phyloP scores from a whole-genome alignment of 2,888 invertebrate genomes.

The Epistrophe grossulariae region DNA sequence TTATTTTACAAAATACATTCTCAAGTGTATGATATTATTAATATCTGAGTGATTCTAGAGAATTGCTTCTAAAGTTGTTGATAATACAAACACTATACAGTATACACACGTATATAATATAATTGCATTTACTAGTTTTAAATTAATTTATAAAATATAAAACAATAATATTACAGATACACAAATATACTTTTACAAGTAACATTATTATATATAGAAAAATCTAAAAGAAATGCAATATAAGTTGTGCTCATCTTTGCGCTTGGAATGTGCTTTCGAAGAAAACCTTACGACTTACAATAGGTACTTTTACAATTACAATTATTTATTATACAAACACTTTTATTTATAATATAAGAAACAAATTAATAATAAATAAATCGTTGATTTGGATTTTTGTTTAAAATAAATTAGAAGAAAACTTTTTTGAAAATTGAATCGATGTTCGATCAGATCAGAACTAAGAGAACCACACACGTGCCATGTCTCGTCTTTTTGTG shows the following conservation, averaged over 20 bases:
- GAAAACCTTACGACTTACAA: constrained; percentile 12
- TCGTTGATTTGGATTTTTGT: constrained; percentile 24
- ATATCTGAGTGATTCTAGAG: constrained; percentile 15
- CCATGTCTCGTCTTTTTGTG: not conserved
- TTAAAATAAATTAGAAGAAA: constrained; percentile 40
- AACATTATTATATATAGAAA: constrained; percentile 11
- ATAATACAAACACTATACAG: not conserved
- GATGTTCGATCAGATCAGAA: constrained; percentile 42
- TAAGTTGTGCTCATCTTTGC: constrained; percentile 65
- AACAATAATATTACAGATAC: constrained; percentile 10
- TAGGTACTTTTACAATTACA: constrained; percentile 16
- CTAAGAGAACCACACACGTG: constrained; percentile 28
- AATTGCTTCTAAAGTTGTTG: not conserved
- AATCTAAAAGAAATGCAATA: constrained; percentile 61
- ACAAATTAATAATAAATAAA: constrained; percentile 50
- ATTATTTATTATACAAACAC: constrained; percentile 48
- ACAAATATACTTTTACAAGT: constrained; percentile 20
- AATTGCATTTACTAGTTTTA: constrained; percentile 1
- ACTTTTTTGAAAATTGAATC: constrained; percentile 20
- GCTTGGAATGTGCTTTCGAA: constrained; percentile 71
- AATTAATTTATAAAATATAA: constrained; percentile 12
- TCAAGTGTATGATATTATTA: constrained; percentile 6
- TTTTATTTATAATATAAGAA: constrained; percentile 29
- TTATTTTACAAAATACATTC: constrained; percentile 58
- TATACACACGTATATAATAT: not conserved